These are phyloP conservation scores for Etia nguti DNA, from an alignment of 2,113 vertebrate genomes.

Conservation along the genomic window DNA sequence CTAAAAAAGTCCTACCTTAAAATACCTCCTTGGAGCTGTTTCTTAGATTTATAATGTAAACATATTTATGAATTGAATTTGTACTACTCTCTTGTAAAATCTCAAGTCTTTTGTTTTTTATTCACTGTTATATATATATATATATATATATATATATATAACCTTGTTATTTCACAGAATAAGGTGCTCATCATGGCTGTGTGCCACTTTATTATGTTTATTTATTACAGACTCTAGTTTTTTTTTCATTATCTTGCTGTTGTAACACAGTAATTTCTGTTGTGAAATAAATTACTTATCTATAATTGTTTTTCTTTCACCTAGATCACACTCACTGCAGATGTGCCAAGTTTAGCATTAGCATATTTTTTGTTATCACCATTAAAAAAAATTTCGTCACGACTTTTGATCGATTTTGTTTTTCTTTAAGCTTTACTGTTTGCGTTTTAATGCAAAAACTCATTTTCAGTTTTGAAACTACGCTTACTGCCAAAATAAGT, in stretches of 20 bases:
- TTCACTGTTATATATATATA: too few species aligned
- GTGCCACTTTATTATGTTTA: not conserved
- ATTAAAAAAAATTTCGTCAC: too few species aligned
- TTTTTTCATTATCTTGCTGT: not conserved
- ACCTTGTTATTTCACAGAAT: not conserved
- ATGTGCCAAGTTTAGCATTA: too few species aligned
- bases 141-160: too few species aligned
- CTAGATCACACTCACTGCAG: too few species aligned
- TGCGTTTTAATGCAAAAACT: not conserved
- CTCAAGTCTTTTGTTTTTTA: not conserved
- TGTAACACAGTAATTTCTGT: not conserved
- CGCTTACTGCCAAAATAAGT: not conserved
- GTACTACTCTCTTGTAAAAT: not conserved
- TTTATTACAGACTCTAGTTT: not conserved
- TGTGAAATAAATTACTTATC: not conserved
- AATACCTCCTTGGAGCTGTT: not conserved
- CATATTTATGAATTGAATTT: not conserved
- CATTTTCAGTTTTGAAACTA: not conserved
- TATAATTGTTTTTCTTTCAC: not conserved
- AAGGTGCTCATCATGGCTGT: not conserved
- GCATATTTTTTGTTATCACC: too few species aligned
- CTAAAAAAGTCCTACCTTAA: not conserved
- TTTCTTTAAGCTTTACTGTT: not conserved
- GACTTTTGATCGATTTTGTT: too few species aligned
- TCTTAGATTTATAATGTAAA: not conserved